Evolutionary conservation across 2,797 vertebrate genomes (phyloP).

Genomic region (Onychomys leucogaster): DNA sequence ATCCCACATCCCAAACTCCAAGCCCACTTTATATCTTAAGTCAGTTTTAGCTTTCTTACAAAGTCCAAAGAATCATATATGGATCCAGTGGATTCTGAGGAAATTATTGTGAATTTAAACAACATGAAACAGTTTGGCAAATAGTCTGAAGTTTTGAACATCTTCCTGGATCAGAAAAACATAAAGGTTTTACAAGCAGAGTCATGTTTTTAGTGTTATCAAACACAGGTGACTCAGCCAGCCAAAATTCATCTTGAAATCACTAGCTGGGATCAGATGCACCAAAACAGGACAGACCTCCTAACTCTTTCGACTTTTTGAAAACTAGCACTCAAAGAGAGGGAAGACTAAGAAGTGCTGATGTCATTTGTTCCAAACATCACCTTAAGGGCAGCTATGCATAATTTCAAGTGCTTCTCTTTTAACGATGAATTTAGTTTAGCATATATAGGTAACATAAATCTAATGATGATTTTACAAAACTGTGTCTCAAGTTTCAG

Average conservation of each 20-base stretch:
- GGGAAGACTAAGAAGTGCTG: too few species aligned
- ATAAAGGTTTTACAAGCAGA: background rate
- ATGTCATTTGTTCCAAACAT: fast-evolving
- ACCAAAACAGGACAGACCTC: background rate
- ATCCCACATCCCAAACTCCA: background rate
- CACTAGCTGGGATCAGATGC: background rate
- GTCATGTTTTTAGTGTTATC: background rate
- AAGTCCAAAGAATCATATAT: background rate
- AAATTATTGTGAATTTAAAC: too few species aligned
- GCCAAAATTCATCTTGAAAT: background rate
- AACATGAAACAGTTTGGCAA: background rate
- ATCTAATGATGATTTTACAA: background rate
- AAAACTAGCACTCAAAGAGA: background rate
- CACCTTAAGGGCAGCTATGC: background rate
- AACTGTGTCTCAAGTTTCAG: background rate
- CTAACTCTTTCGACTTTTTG: background rate
- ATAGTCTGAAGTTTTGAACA: background rate
- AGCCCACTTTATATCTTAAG: too few species aligned
- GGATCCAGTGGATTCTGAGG: too few species aligned
- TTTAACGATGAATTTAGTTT: background rate
- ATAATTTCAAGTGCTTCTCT: background rate
- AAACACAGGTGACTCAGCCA: background rate
- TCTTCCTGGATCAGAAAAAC: background rate
- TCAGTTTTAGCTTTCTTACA: background rate
- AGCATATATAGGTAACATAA: background rate